These are phyloP conservation scores for Philypnodon macrostomus DNA, from an alignment of 2,797 vertebrate genomes.

Conservation along the genomic window DNA sequence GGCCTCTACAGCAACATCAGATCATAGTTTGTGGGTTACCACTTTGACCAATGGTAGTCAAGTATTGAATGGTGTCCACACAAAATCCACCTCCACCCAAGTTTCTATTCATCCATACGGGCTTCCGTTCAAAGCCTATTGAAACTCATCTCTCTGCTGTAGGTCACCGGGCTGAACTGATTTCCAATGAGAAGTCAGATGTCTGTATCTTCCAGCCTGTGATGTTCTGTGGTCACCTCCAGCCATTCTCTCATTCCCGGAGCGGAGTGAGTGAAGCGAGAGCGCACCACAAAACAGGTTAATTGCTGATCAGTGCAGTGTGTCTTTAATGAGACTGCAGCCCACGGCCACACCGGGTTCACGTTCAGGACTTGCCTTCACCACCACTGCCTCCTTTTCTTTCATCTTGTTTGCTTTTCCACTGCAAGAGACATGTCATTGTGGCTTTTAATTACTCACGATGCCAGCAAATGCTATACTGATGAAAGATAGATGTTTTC, in stretches of 20 bases:
- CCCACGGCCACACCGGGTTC: slow-evolving; percentile 88
- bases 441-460: slow-evolving; percentile 98
- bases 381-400: slow-evolving; percentile 82
- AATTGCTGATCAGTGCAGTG: slow-evolving; percentile 97
- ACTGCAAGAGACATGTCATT: slow-evolving; percentile 88
- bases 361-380: slow-evolving; percentile 85
- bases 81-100: too few species aligned
- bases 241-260: slow-evolving; percentile 81
- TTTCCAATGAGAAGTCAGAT: slow-evolving; percentile 52
- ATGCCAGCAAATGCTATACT: slow-evolving; percentile 92
- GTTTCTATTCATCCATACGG: too few species aligned
- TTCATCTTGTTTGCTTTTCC: slow-evolving; percentile 93
- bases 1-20: too few species aligned
- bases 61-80: too few species aligned
- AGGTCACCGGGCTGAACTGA: slow-evolving; percentile 10
- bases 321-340: slow-evolving; percentile 93
- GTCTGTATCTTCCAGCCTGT: slow-evolving; percentile 26
- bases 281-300: slow-evolving; percentile 95
- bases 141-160: background rate
- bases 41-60: too few species aligned
- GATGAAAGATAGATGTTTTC: slow-evolving; percentile 99
- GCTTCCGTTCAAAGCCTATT: too few species aligned
- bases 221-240: slow-evolving; percentile 71
- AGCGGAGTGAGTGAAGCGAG: slow-evolving; percentile 84
- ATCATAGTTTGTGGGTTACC: too few species aligned